Evolutionary conservation across 2,888 invertebrate species (phyloP).

Genomic region (Stenodera caucasica): DNA sequence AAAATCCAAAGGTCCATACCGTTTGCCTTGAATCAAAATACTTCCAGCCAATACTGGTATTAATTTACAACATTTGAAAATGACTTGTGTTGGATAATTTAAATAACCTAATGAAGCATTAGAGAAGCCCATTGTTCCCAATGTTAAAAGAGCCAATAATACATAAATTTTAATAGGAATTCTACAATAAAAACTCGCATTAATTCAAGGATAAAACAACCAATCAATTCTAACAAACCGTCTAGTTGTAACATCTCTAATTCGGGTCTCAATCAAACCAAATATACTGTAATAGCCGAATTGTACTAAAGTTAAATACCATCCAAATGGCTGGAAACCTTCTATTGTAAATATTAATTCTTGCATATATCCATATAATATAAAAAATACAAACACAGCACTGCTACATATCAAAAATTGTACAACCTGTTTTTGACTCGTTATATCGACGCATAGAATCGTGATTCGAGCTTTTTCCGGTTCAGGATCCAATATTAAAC

Average conservation of each 20-base stretch:
- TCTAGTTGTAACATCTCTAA: slow-evolving; percentile 64
- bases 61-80: slow-evolving; percentile 97
- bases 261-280: slow-evolving; percentile 72
- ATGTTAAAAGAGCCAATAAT: slow-evolving; percentile 80
- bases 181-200: slow-evolving; percentile 60
- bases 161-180: slow-evolving; percentile 82
- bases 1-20: slow-evolving; percentile 82
- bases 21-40: slow-evolving; percentile 87
- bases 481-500: slow-evolving; percentile 38
- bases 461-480: slow-evolving; percentile 59
- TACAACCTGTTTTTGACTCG: slow-evolving; percentile 63
- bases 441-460: slow-evolving; percentile 75
- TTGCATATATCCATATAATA: slow-evolving; percentile 89
- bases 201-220: slow-evolving; percentile 24
- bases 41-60: slow-evolving; percentile 95
- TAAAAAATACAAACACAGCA: slow-evolving; percentile 84
- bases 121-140: slow-evolving; percentile 95
- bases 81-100: slow-evolving; percentile 96
- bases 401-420: slow-evolving; percentile 77
- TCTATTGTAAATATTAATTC: slow-evolving; percentile 91
- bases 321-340: slow-evolving; percentile 85
- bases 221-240: slow-evolving; percentile 49
- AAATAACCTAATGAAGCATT: slow-evolving; percentile 92
- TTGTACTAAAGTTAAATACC: slow-evolving; percentile 91
- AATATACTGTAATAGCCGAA: slow-evolving; percentile 84